These are phyloP conservation scores for Scrobipalpa costella DNA, from an alignment of 2,888 invertebrate species.

Conservation along the genomic window DNA sequence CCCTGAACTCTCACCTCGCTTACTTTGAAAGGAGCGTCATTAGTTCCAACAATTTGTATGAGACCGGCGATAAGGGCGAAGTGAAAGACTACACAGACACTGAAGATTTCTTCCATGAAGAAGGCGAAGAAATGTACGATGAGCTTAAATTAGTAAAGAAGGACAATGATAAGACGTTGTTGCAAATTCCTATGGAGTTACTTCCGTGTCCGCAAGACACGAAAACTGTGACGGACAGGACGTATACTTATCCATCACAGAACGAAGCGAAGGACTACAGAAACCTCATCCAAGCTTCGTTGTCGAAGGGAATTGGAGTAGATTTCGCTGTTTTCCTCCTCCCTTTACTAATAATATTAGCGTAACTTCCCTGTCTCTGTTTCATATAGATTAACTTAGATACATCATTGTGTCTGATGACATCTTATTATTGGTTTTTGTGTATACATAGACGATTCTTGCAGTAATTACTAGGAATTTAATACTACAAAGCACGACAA, in stretches of 20 bases:
- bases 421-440: background rate
- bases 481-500: no score
- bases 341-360: slow-evolving; percentile 43
- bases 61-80: slow-evolving; percentile 62
- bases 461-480: no score
- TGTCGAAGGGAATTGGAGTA: slow-evolving; percentile 39
- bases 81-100: slow-evolving; percentile 65
- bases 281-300: slow-evolving; percentile 65
- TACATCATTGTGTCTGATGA: background rate
- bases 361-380: slow-evolving; percentile 25
- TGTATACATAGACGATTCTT: background rate
- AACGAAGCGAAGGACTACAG: slow-evolving; percentile 79
- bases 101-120: slow-evolving; percentile 67
- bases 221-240: slow-evolving; percentile 82
- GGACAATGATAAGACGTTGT: slow-evolving; percentile 72
- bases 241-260: slow-evolving; percentile 80
- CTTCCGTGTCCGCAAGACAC: slow-evolving; percentile 82
- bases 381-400: background rate
- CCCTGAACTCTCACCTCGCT: slow-evolving; percentile 66
- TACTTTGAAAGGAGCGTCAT: slow-evolving; percentile 68
- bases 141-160: slow-evolving; percentile 62
- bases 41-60: slow-evolving; percentile 63
- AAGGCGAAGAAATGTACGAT: slow-evolving; percentile 67
- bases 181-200: slow-evolving; percentile 80
- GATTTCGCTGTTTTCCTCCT: slow-evolving; percentile 44